Evolutionary conservation across 1,140 invertebrate species (phyloP).

Genomic region (Micrasema minimum): DNA sequence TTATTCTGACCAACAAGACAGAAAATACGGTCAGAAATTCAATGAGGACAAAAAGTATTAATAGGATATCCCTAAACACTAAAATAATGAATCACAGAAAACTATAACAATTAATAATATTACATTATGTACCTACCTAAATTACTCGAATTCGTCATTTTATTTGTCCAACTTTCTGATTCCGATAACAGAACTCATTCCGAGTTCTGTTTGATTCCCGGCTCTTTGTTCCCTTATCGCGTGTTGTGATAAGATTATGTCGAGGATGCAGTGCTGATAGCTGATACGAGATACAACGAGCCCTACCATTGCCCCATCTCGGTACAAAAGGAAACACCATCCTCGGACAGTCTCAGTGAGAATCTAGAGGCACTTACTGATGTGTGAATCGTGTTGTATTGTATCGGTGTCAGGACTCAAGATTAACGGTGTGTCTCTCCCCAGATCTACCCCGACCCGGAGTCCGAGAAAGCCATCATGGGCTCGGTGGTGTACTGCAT

Average conservation of each 20-base stretch:
- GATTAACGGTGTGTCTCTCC: too few relatives aligned
- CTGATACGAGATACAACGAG: too few relatives aligned
- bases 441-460: slow-evolving; percentile 85
- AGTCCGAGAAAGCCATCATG: slow-evolving; percentile 91
- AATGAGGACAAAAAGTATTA: too few relatives aligned
- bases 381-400: neutral
- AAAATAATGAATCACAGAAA: too few relatives aligned
- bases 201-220: neutral
- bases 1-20: too few relatives aligned
- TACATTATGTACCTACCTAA: too few relatives aligned
- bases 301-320: neutral
- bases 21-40: too few relatives aligned
- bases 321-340: slow-evolving; percentile 2
- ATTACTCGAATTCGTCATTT: too few relatives aligned
- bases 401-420: too few relatives aligned
- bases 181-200: slow-evolving; percentile 1
- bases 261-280: slow-evolving; percentile 2
- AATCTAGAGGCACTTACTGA: neutral
- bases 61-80: too few relatives aligned
- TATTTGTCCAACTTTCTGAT: too few relatives aligned
- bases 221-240: slow-evolving; percentile 15
- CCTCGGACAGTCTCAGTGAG: neutral
- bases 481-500: slow-evolving; percentile 92
- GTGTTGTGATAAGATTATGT: neutral
- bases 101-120: too few relatives aligned